Conservation (phyloP, 2,113 vertebrate genomes). For the Riparia riparia region DNA sequence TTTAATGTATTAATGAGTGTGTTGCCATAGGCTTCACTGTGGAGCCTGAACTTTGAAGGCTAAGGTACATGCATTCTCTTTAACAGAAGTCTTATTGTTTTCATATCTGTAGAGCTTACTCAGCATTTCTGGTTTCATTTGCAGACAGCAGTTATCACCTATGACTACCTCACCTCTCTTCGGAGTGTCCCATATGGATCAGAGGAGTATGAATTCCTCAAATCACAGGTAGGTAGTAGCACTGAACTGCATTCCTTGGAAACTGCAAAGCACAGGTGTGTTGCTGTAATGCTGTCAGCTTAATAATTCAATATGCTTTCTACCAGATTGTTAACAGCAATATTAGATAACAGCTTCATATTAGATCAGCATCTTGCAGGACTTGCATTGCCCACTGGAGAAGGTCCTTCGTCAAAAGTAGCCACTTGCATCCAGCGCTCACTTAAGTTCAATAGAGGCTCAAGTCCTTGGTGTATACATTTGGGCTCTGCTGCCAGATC, state of each 20-base stretch:
- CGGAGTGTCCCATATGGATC: conserved; percentile 81
- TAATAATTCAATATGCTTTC: background rate
- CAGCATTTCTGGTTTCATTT: conserved; percentile 49
- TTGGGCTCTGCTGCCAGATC: background rate
- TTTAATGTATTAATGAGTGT: background rate
- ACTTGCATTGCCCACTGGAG: background rate
- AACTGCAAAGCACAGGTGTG: background rate
- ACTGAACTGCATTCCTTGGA: background rate
- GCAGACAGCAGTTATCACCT: conserved; percentile 91
- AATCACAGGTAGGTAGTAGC: conserved; percentile 84
- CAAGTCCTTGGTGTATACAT: background rate
- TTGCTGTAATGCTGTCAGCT: background rate
- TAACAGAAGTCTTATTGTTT: background rate
- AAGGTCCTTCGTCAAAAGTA: background rate
- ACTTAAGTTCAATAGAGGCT: background rate
- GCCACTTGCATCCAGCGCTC: background rate
- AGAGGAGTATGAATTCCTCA: conserved; percentile 85
- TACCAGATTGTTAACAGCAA: background rate
- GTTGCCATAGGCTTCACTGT: background rate
- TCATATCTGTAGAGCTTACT: background rate
- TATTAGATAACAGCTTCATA: background rate
- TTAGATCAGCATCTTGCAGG: background rate
- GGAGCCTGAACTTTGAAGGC: background rate
- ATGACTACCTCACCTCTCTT: conserved; percentile 91
- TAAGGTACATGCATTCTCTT: background rate